These are phyloP conservation scores for Tryphoninae sp. DNA, from an alignment of 2,888 invertebrate genomes.

Conservation along the genomic window DNA sequence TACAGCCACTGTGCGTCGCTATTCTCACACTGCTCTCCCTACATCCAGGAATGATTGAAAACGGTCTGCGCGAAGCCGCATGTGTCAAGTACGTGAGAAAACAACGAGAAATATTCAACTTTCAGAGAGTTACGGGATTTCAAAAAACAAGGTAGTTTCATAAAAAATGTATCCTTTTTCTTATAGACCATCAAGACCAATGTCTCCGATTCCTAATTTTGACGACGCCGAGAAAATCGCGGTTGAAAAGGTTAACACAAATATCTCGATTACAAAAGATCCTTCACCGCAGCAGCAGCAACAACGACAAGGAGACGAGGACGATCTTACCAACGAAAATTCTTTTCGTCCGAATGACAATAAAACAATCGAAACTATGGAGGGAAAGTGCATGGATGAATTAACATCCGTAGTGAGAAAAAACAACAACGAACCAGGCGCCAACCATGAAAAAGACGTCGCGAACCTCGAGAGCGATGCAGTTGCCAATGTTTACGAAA, in stretches of 20 bases:
- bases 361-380: slow-evolving; percentile 76
- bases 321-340: slow-evolving; percentile 70
- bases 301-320: slow-evolving; percentile 60
- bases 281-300: slow-evolving; percentile 17
- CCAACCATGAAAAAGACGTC: neutral
- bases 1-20: slow-evolving; percentile 92
- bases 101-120: slow-evolving; percentile 4
- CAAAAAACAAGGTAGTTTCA: neutral
- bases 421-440: slow-evolving; percentile 70
- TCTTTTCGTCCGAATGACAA: slow-evolving; percentile 73
- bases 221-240: slow-evolving; percentile 79
- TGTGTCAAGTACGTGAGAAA: slow-evolving; percentile 86
- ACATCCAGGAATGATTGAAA: slow-evolving; percentile 94
- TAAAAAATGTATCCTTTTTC: slow-evolving; percentile 31
- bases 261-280: slow-evolving; percentile 41
- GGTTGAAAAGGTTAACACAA: slow-evolving; percentile 65
- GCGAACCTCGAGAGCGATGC: neutral
- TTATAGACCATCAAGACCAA: slow-evolving; percentile 86
- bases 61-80: slow-evolving; percentile 91
- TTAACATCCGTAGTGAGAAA: slow-evolving; percentile 68
- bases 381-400: slow-evolving; percentile 75
- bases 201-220: slow-evolving; percentile 88
- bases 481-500: slow-evolving; percentile 4
- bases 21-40: slow-evolving; percentile 94
- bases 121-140: neutral